Base-by-base conservation (phyloP, 2,113 vertebrate genomes). In the Nothocercus julius region DNA sequence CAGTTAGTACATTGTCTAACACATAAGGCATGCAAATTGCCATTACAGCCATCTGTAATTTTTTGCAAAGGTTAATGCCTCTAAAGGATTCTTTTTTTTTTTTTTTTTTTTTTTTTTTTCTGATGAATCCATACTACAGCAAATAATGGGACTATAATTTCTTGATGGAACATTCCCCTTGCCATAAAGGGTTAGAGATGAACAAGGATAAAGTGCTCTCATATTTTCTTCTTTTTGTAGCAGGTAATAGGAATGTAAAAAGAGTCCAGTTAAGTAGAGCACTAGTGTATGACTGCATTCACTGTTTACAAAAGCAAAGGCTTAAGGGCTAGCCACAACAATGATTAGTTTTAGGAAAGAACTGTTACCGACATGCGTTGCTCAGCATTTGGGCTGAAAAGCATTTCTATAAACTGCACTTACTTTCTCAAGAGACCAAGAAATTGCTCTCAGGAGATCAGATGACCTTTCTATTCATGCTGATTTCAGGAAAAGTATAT, bases 31-130 rank as follows among this genome's bases (percentile, higher is more conserved):
- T 86, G 81, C 69, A 95, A 93, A 87, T 79, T 82, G 69, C 44
- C 74, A 61, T 85, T 92, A 63, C 59, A 92, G 13, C 16, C 66
- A 90, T 85, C 85, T 94, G 86, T 44, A 78, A 40, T 53, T 90
- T 85, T 91, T 95, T 85, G 34, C 86, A 77, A 91, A 94, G 76
- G 79, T 93, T 95, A 95, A 93, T 94, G 45, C 10, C 30, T 93
- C 78, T 44, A 73, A 80, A 88, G 58, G 24, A 82, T 44, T 83
- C 6, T 25, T 69, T 82, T 69, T 54, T 44, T 56, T 28, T 73
- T 44, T 40, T 81, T 40, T 53, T 6, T 27, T 69, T 82, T 72
- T 58, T 61, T 7, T 28, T 69, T 82, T 68, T 51, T 56, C 54
- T 73, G 5, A 68, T 76, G 56, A 92, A 84, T 75, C 36, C 25